phyloP scores from a whole-genome alignment of 2,888 invertebrate genomes.

The Eupeodes luniger region DNA sequence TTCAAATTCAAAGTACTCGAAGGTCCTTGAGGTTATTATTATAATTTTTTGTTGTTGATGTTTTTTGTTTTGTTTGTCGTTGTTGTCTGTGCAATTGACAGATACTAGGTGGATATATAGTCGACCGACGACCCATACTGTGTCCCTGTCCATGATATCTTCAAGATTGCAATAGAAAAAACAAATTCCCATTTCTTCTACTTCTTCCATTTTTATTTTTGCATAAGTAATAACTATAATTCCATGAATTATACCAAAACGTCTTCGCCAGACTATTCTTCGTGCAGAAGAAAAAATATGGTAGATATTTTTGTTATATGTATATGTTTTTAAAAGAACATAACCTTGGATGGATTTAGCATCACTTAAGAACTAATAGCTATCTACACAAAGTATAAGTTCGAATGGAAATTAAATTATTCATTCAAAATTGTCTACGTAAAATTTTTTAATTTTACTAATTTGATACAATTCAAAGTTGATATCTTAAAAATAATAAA shows the following conservation, averaged over 20 bases:
- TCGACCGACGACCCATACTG: not conserved
- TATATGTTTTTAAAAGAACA: not conserved
- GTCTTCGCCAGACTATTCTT: not conserved
- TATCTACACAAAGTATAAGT: too few species aligned
- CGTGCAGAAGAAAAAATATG: not conserved
- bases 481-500: too few species aligned
- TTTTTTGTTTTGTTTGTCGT: not conserved
- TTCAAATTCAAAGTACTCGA: constrained; percentile 34
- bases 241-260: not conserved
- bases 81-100: constrained; percentile 7
- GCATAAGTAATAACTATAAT: not conserved
- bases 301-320: not conserved
- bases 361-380: too few species aligned
- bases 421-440: too few species aligned
- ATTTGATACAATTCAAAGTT: too few species aligned
- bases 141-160: constrained; percentile 14
- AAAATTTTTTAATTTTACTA: too few species aligned
- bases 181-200: not conserved
- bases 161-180: constrained; percentile 29
- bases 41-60: not conserved
- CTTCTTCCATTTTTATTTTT: not conserved
- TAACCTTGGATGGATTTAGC: too few species aligned
- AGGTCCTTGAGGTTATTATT: constrained; percentile 15
- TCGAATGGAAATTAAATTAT: too few species aligned
- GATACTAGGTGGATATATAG: not conserved